A percentile compares a stretch with the other conserved stretches of the same genome.
Conservation (phyloP, 53 echinoderm and acorn worm genomes). For the Holothuria scabra region DNA sequence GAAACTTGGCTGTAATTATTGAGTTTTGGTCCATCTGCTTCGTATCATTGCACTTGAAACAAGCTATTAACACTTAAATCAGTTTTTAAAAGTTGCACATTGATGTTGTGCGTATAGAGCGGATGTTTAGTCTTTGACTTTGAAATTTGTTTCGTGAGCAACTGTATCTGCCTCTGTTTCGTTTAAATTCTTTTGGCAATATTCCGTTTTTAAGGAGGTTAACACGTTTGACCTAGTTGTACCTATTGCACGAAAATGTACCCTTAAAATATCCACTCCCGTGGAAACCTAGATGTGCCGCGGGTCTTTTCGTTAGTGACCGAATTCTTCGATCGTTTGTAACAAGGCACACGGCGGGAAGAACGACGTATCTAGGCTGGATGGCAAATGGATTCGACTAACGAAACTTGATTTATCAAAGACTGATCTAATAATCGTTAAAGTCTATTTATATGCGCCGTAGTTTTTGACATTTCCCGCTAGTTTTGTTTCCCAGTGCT, state of each 20-base stretch:
- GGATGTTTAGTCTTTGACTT: no score
- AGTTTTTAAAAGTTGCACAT: no score
- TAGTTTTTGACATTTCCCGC: conserved; percentile 19
- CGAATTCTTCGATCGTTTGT: conserved; percentile 17
- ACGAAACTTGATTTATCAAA: conserved; percentile 23
- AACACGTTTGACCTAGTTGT: conserved; percentile 40
- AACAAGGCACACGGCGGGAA: not conserved
- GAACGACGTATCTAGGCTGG: conserved; percentile 38
- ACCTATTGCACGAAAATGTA: not conserved
- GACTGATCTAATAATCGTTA: conserved; percentile 42
- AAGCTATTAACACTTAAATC: no score
- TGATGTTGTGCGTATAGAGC: no score
- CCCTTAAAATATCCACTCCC: no score
- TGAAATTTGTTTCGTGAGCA: no score
- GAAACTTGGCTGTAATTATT: no score
- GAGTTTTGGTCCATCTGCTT: no score
- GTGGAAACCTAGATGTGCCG: not conserved
- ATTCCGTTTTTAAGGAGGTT: conserved; percentile 17
- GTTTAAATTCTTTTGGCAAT: no score
- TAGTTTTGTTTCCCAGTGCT: not conserved
- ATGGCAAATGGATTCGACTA: conserved; percentile 26
- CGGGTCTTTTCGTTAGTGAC: conserved; percentile 17
- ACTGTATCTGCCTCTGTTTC: no score
- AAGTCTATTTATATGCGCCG: conserved; percentile 24
- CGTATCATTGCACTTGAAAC: no score